Evolutionary conservation across 2,113 vertebrate genomes (phyloP).

Genomic region (Thamnophis sirtalis): DNA sequence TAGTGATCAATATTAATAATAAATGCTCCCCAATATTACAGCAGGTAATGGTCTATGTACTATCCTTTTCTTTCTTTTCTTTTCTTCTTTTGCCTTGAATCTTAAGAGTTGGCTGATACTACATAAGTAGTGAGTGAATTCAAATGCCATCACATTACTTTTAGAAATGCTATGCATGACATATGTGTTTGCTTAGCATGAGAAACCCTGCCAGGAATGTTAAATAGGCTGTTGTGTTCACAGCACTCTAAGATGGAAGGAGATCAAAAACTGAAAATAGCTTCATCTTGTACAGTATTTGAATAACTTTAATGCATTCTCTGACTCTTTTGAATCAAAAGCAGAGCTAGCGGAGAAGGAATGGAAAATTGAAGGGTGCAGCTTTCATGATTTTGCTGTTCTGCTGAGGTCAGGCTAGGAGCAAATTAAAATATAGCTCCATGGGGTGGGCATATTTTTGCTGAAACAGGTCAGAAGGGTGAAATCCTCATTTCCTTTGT

Average conservation of each 20-base stretch:
- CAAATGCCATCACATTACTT: neutral
- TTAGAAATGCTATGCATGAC: neutral
- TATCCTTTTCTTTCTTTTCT: neutral
- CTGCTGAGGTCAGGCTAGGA: constrained; percentile 18
- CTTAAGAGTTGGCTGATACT: neutral
- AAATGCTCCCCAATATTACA: neutral
- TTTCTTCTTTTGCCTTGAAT: neutral
- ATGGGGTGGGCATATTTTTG: constrained; percentile 28
- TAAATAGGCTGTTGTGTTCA: constrained; percentile 15
- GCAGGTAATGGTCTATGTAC: neutral
- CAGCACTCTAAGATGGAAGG: constrained; percentile 27
- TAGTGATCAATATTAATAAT: neutral
- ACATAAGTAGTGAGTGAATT: neutral
- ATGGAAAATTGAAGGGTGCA: neutral
- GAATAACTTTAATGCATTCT: constrained; percentile 3
- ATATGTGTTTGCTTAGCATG: constrained; percentile 17
- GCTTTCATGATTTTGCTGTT: neutral
- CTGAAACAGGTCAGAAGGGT: constrained; percentile 43
- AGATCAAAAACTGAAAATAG: constrained; percentile 31
- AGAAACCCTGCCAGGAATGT: constrained; percentile 29
- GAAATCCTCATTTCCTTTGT: constrained; percentile 40
- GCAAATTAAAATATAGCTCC: constrained; percentile 20
- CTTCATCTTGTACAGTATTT: neutral
- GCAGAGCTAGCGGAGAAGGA: neutral
- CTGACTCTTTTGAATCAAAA: constrained; percentile 30